Base-by-base conservation (phyloP, 2,888 invertebrate species). In the Tricholauxania praeusta region DNA sequence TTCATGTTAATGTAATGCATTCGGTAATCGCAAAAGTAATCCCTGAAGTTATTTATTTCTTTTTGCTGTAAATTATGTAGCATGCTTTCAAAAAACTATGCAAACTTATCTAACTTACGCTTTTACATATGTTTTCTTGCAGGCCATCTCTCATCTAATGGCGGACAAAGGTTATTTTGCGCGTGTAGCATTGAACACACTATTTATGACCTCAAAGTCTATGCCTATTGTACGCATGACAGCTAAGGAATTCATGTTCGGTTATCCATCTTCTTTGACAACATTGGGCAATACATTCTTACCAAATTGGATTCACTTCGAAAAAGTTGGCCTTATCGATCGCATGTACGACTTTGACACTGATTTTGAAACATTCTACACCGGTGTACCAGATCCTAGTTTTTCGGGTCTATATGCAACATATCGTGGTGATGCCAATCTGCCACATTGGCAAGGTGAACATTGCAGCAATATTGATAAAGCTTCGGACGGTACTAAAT, bases 221-320 rank as follows among this genome's bases (percentile, higher is more conserved):
- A 88, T 91, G 78, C 94, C 96, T 0, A 88, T 96, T 22, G 91
- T 93, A 5, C 88, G 90, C 81, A 94, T 95, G 93, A 94, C 95
- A 0, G 96, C 96, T 0, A 91, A 87, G 75, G 95, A 96, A 84
- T 95, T 96, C 85, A 94, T 96, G 94, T 96, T 96, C 88, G 96
- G 96, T 0, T 95, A 94, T 87, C 88, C 92, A 78, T 94, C 94
- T n/a, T 89, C 93, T 4, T 88, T 96, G 72, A 93, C 96, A 87
- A 93, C 93, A 1, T 85, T 96, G 70, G 96, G 96, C 0, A 94
- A 96, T 85, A 92, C 92, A 19, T 90, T 96, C 79, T 87, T 96
- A 88, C 94, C 95, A 0, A 91, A 92, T 14, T 96, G 96, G 93
- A 94, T 96, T 71, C 92, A 91, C 72, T 96, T 96, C 83, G 94